Evolutionary conservation across 2,797 vertebrate genomes (phyloP).

Genomic region (Morus bassanus): DNA sequence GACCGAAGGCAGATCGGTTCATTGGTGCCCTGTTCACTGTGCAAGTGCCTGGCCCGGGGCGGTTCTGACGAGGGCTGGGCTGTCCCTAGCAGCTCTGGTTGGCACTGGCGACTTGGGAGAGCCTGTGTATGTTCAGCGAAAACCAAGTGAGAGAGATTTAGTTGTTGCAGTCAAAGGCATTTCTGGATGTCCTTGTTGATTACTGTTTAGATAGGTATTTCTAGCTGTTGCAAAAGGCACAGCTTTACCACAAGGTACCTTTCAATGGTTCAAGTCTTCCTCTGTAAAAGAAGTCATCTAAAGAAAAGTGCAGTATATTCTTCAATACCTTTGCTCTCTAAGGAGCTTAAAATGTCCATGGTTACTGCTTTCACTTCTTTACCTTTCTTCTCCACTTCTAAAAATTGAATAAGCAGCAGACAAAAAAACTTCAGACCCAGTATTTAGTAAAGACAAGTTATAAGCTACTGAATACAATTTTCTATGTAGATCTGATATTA

Average conservation of each 20-base stretch:
- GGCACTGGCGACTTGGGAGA: neutral
- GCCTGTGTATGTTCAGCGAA: neutral
- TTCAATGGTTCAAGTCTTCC: neutral
- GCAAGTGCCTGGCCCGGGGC: neutral
- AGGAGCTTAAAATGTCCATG: neutral
- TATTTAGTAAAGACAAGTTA: neutral
- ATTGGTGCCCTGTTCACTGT: accelerated
- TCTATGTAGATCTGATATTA: neutral
- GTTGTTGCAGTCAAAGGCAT: too few relatives aligned
- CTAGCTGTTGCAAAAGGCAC: neutral
- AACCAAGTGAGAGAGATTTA: neutral
- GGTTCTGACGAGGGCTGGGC: neutral
- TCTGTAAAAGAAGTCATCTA: neutral
- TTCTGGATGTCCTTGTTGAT: neutral
- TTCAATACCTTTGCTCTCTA: neutral
- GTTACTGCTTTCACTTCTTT: neutral
- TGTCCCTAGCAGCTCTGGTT: accelerated
- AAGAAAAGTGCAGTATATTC: neutral
- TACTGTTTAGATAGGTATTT: neutral
- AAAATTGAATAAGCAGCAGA: neutral
- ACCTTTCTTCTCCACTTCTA: neutral
- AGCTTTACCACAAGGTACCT: neutral
- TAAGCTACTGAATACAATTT: neutral
- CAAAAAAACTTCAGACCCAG: neutral
- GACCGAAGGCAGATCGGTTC: accelerated